A percentile compares a stretch with the other conserved stretches of the same genome.
phyloP scores from a whole-genome alignment of 2,797 vertebrate genomes.

The Momotus momota region DNA sequence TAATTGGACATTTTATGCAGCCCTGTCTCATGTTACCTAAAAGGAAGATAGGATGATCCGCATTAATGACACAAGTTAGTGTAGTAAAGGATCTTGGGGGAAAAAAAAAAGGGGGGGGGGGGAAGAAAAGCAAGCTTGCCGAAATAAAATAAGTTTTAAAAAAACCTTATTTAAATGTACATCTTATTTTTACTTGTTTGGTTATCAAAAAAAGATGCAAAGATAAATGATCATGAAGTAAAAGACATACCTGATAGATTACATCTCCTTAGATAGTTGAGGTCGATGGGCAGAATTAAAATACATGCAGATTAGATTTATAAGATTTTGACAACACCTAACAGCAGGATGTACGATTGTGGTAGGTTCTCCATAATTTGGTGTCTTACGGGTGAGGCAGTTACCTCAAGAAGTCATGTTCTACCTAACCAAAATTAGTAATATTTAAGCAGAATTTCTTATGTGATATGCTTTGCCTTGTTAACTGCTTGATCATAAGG shows the following conservation, averaged over 20 bases:
- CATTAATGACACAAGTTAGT: not conserved
- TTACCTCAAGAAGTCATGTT: not conserved
- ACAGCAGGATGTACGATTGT: not conserved
- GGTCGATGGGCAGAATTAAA: not conserved
- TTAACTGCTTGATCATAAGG: not conserved
- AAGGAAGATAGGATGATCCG: not conserved
- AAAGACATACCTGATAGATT: rapidly evolving
- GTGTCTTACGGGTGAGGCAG: not conserved
- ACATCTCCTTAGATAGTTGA: not conserved
- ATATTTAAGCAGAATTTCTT: not conserved
- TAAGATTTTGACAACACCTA: not conserved
- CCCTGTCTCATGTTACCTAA: not conserved
- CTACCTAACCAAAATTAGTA: not conserved
- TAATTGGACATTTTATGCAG: not conserved
- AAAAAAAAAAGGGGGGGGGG: rapidly evolving
- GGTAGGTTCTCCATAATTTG: not conserved
- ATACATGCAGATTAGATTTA: rapidly evolving
- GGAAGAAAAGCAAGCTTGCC: not conserved
- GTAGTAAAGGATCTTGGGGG: not conserved
- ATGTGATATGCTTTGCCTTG: not conserved
- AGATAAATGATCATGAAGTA: not conserved
- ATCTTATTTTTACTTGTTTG: not conserved
- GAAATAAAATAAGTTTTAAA: too few species aligned
- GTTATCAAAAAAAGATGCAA: not conserved
- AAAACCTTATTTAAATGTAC: not conserved